Conservation (phyloP, 2,888 invertebrate genomes). For the Dolomedes plantarius region DNA sequence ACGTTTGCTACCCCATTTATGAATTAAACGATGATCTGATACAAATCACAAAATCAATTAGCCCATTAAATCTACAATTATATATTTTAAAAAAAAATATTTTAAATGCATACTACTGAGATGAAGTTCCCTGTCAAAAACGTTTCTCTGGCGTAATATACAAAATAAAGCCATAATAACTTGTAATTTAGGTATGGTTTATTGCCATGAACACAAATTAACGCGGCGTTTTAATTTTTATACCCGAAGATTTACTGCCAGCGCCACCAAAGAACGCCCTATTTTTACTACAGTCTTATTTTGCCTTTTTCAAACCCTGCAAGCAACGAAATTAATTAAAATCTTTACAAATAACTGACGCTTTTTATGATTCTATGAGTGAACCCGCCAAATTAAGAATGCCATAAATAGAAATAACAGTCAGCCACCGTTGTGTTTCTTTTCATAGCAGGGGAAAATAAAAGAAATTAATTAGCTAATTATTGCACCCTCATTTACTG, state of each 20-base stretch:
- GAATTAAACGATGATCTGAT: no score
- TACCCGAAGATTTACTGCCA: not conserved
- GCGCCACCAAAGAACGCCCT: not conserved
- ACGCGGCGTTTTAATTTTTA: not conserved
- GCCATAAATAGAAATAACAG: slow-evolving; percentile 14
- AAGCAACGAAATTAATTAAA: not conserved
- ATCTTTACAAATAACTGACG: slow-evolving; percentile 18
- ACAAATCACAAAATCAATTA: no score
- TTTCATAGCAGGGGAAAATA: not conserved
- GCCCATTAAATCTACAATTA: no score
- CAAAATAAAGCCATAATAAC: not conserved
- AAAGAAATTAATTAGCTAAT: slow-evolving; percentile 14
- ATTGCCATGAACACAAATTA: not conserved
- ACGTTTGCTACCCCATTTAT: no score
- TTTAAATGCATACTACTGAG: no score
- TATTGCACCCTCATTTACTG: slow-evolving; percentile 9
- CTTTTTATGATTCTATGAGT: slow-evolving; percentile 12
- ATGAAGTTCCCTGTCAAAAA: no score
- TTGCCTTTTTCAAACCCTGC: not conserved
- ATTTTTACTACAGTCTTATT: not conserved
- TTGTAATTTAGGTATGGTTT: not conserved
- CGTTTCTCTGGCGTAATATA: no score
- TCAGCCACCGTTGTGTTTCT: slow-evolving; percentile 3
- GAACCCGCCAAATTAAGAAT: slow-evolving; percentile 3
- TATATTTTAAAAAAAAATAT: no score